phyloP scores from a whole-genome alignment of 2,797 vertebrate genomes.

The Vultur gryphus region DNA sequence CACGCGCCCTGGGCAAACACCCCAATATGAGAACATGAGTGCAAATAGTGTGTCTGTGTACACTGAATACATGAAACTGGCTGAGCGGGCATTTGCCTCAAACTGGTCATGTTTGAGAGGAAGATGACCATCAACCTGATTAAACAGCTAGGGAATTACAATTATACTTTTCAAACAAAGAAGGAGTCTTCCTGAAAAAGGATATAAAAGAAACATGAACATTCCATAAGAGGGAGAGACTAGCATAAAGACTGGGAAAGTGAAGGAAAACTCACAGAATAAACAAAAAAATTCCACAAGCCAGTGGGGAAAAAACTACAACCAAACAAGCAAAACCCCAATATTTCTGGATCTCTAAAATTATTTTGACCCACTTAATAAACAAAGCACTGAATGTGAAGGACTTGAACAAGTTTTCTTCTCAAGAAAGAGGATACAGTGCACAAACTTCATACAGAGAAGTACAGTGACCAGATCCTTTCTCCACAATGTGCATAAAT shows the following conservation, averaged over 20 bases:
- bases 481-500: background rate
- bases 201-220: background rate
- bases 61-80: background rate
- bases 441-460: background rate
- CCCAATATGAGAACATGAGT: background rate
- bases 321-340: background rate
- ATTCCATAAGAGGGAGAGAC: background rate
- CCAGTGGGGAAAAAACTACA: background rate
- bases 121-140: background rate
- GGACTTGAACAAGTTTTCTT: background rate
- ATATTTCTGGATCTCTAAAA: background rate
- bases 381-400: background rate
- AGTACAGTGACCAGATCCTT: background rate
- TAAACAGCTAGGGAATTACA: background rate
- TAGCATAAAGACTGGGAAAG: background rate
- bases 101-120: background rate
- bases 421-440: background rate
- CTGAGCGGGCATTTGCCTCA: background rate
- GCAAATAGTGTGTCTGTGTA: background rate
- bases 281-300: background rate
- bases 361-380: background rate
- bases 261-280: background rate
- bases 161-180: background rate
- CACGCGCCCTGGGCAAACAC: rapidly evolving
- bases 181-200: background rate